Base-by-base conservation (phyloP, 2,797 vertebrate species). In the Gymnothorax javanicus region DNA sequence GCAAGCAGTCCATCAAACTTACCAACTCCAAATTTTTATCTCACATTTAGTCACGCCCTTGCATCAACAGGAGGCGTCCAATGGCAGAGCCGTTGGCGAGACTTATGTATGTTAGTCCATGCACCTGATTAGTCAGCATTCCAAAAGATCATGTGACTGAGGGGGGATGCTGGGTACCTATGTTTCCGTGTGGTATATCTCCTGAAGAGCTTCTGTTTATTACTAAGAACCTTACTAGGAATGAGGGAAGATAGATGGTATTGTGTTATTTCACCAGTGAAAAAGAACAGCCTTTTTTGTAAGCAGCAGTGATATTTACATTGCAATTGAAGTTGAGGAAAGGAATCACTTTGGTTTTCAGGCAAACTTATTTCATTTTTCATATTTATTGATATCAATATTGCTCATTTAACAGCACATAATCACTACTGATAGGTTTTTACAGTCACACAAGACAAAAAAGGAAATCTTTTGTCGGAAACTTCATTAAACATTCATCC, bases 131-230 rank as follows among this genome's bases (percentile, higher is more conserved):
- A 98, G 96, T 95, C 91, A 95, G 96, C 98, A 98, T 99, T 99
- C 97, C 95, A 97, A 97, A 95, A 96, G 94, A 91, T 93, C 94
- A 97, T 93, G 93, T 95, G 95, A 95, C 94, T 90, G 95, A 92
- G 94, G 94, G 93, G 94, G 96, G 96, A 95, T 95, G 96, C 96
- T 95, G 95, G 96, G 95, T 99, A 99, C 98, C 98, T 99, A 98
- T 97, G 95, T 96, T 95, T 99, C 97, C 97, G 90, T 95, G 96
- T 94, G 92, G 94, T 96, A 97, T 96, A 96, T 94, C 96, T 97
- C 97, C 97, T 97, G 97, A 98, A 98, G 96, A 98, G 96, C 97
- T 97, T 99, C 98, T 98, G 96, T 94, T 97, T 98, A 98, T 96
- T 97, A 98, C 96, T 98, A 97, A 94, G 97, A 96, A 96, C 95